Percentiles rank a stretch among this genome's conserved stretches.
These are phyloP conservation scores for Rousettus madagascariensis DNA, from an alignment of 2,797 vertebrate species.

Conservation along the genomic window DNA sequence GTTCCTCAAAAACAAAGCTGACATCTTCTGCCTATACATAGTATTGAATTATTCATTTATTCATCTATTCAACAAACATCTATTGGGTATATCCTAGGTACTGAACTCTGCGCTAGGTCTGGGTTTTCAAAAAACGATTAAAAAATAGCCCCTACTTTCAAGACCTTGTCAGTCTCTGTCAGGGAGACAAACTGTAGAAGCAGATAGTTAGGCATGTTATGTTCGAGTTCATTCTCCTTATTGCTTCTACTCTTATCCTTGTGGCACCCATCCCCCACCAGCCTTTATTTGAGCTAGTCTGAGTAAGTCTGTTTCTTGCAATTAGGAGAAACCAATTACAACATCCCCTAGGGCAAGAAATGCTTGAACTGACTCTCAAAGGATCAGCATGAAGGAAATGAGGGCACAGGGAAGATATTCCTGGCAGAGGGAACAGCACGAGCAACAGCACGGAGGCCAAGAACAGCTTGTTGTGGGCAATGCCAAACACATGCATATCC, in stretches of 20 bases:
- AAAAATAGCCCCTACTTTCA: neutral
- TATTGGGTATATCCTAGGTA: neutral
- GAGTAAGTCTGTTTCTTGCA: neutral
- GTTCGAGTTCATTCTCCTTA: neutral
- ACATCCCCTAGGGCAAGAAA: neutral
- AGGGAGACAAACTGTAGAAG: neutral
- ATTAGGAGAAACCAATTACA: slow-evolving; percentile 22
- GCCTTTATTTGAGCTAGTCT: neutral
- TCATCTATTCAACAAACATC: neutral
- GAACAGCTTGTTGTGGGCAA: slow-evolving; percentile 50
- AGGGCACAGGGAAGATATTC: neutral
- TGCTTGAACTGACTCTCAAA: slow-evolving; percentile 7
- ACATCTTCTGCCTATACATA: neutral
- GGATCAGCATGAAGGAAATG: neutral
- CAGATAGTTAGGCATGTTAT: neutral
- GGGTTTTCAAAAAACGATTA: neutral
- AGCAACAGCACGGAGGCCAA: neutral
- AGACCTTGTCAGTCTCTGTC: neutral
- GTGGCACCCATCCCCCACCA: neutral
- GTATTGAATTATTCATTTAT: neutral
- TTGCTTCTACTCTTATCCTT: neutral
- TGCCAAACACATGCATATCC: slow-evolving; percentile 34
- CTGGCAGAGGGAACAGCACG: neutral
- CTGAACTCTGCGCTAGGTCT: neutral
- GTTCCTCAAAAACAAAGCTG: neutral